Conservation (phyloP, 2,888 invertebrate species). For the Drosophila birchii region DNA sequence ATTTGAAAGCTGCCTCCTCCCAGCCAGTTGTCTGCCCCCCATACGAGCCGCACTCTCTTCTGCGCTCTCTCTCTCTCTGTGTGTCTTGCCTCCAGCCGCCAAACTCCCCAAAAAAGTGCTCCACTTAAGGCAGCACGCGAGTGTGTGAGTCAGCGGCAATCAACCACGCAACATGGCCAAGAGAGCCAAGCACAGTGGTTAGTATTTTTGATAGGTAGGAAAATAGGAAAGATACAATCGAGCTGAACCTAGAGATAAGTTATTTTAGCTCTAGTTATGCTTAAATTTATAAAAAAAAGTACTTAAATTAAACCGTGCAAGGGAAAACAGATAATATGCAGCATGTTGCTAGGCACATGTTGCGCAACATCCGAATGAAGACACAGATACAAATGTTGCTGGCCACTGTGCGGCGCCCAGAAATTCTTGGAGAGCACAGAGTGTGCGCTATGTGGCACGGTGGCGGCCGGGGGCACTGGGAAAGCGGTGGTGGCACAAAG, state of each 20-base stretch:
- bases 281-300: background rate
- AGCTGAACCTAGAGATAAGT: too few species aligned
- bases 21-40: constrained; percentile 20
- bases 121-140: constrained; percentile 17
- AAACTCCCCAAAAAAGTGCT: constrained; percentile 32
- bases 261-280: background rate
- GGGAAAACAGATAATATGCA: background rate
- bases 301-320: background rate
- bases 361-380: background rate
- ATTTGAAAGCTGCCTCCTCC: constrained; percentile 67
- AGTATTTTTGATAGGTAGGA: too few species aligned
- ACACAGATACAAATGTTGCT: background rate
- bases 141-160: constrained; percentile 25
- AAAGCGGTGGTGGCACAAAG: constrained; percentile 3
- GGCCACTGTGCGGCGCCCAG: constrained; percentile 27
- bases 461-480: background rate
- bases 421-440: constrained; percentile 32
- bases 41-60: constrained; percentile 43
- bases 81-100: background rate
- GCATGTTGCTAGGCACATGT: background rate
- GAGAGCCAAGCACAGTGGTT: constrained; percentile 20
- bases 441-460: constrained; percentile 8
- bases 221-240: background rate
- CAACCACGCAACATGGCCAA: constrained; percentile 7
- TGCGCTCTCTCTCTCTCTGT: constrained; percentile 4